Percentiles rank a stretch among this genome's conserved stretches.
Evolutionary conservation across 2,113 vertebrate species (phyloP).

Genomic region (Labeo rohita): DNA sequence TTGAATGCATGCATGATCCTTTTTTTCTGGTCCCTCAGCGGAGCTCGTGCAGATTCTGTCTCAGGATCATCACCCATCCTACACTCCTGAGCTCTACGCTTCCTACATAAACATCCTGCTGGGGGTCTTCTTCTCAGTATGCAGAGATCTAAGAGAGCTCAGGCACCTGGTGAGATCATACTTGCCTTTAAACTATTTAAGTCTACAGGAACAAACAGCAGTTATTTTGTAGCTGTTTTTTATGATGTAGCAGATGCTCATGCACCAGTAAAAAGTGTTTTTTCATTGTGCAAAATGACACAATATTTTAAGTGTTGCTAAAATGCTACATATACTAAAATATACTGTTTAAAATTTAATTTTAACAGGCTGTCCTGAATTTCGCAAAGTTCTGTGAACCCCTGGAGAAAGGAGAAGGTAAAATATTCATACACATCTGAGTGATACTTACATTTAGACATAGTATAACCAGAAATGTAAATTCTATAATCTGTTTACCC

Average conservation of each 20-base stretch:
- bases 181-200: background rate
- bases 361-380: conserved; percentile 88
- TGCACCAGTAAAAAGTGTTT: background rate
- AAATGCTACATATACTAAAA: background rate
- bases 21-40: conserved; percentile 67
- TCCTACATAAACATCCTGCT: conserved; percentile 96
- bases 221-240: background rate
- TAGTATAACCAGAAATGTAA: background rate
- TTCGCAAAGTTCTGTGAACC: conserved; percentile 96
- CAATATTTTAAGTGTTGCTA: background rate
- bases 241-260: background rate
- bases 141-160: conserved; percentile 93
- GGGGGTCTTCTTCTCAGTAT: conserved; percentile 95
- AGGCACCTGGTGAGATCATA: conserved; percentile 85
- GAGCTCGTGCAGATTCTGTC: conserved; percentile 92
- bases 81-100: conserved; percentile 89
- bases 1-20: conserved; percentile 15
- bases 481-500: background rate
- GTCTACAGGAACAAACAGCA: background rate
- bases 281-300: background rate
- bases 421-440: conserved; percentile 32
- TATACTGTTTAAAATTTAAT: conserved; percentile 27
- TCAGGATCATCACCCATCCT: conserved; percentile 83
- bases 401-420: conserved; percentile 91
- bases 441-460: background rate